These are phyloP conservation scores for Agrotis ipsilon DNA, from an alignment of 2,888 invertebrate species.

Conservation along the genomic window DNA sequence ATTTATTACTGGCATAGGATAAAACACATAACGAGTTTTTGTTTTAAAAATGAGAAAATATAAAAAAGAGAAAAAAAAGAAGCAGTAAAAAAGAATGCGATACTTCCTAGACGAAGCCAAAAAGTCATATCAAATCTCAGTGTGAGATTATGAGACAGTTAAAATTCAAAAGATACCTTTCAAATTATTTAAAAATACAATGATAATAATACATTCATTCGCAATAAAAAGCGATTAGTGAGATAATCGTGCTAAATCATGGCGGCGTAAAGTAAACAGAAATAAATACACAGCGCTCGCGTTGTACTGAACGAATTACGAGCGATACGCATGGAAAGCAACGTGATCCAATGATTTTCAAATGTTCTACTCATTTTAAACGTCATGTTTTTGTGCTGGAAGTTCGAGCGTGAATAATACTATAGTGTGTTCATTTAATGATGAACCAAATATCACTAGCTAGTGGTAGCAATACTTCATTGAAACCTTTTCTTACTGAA, in stretches of 20 bases:
- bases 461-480: background rate
- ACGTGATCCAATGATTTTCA: slow-evolving; percentile 32
- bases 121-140: too few species aligned
- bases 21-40: too few species aligned
- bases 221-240: slow-evolving; percentile 34
- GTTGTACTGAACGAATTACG: background rate
- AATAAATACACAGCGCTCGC: slow-evolving; percentile 25
- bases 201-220: background rate
- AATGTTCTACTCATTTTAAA: slow-evolving; percentile 8
- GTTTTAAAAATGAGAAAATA: too few species aligned
- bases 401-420: background rate
- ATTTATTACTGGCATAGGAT: too few species aligned
- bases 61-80: too few species aligned
- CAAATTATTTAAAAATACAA: background rate
- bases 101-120: too few species aligned
- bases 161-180: background rate
- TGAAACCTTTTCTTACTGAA: too few species aligned
- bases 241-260: slow-evolving; percentile 20
- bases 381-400: background rate
- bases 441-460: background rate
- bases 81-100: too few species aligned
- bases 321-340: slow-evolving; percentile 1
- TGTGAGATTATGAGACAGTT: too few species aligned
- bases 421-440: background rate
- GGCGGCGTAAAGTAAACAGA: slow-evolving; percentile 23